phyloP scores from a whole-genome alignment of 64 coral and sea anemone genomes.

The Acropora yongei region DNA sequence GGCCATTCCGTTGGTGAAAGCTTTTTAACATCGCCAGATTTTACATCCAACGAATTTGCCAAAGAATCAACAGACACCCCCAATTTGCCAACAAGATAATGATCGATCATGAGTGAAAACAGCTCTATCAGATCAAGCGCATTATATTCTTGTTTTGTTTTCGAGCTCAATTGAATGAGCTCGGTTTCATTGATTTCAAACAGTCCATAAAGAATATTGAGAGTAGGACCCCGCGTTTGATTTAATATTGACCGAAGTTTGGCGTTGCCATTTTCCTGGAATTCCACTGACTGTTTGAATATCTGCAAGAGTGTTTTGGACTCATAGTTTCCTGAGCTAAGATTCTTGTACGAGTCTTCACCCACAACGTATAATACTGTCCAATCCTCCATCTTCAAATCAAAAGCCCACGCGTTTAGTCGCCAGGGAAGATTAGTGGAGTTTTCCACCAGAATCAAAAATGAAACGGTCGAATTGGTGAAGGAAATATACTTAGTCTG shows the following conservation, averaged over 20 bases:
- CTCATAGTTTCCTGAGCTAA: not conserved
- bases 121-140: not conserved
- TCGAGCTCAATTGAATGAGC: not conserved
- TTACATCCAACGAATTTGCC: slow-evolving; percentile 15
- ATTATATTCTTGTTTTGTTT: not conserved
- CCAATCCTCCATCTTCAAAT: slow-evolving; percentile 37
- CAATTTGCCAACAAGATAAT: slow-evolving; percentile 41
- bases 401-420: slow-evolving; percentile 30
- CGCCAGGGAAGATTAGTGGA: slow-evolving; percentile 50
- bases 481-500: not conserved
- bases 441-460: slow-evolving; percentile 27
- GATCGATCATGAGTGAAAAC: not conserved
- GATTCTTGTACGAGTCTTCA: not conserved
- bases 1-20: slow-evolving; percentile 80
- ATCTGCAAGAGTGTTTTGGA: slow-evolving; percentile 16
- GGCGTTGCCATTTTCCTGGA: not conserved
- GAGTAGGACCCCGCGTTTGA: not conserved
- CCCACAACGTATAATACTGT: slow-evolving; percentile 13
- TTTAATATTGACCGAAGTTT: not conserved
- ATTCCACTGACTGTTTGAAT: slow-evolving; percentile 13
- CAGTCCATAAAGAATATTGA: not conserved
- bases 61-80: not conserved
- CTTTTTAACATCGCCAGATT: slow-evolving; percentile 8
- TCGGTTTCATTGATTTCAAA: slow-evolving; percentile 38
- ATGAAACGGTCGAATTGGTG: slow-evolving; percentile 3